These are phyloP conservation scores for Polydrusus pterygomalis DNA, from an alignment of 2,888 invertebrate genomes.

Conservation along the genomic window DNA sequence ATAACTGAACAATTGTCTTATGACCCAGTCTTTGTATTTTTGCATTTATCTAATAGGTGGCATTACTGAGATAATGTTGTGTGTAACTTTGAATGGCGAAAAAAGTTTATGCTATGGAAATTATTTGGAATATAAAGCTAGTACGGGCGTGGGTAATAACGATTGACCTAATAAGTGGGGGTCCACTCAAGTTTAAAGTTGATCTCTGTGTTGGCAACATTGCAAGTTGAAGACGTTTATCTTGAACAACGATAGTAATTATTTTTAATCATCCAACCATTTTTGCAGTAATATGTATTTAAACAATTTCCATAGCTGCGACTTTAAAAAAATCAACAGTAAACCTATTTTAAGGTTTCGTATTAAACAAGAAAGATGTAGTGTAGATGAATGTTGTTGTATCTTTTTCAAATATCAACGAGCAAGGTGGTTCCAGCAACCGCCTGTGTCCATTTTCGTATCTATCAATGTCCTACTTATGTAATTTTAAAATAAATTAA, in stretches of 20 bases:
- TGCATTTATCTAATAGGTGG: conserved; percentile 33
- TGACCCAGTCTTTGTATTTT: conserved; percentile 47
- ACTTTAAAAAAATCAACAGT: conserved; percentile 14
- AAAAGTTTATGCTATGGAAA: conserved; percentile 6
- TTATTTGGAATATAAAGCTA: not conserved
- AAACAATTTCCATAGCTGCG: conserved; percentile 4
- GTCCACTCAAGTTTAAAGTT: too few relatives aligned
- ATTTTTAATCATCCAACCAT: too few relatives aligned
- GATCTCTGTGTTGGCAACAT: too few relatives aligned
- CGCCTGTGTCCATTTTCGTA: conserved; percentile 60
- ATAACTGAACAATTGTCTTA: conserved; percentile 40
- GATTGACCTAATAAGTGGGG: too few relatives aligned
- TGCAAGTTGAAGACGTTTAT: too few relatives aligned
- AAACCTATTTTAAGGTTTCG: conserved; percentile 58
- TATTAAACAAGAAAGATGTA: conserved; percentile 60
- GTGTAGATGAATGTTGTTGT: conserved; percentile 69
- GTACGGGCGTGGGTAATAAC: too few relatives aligned
- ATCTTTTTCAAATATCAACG: conserved; percentile 66
- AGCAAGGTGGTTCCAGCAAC: conserved; percentile 55
- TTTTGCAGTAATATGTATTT: not conserved
- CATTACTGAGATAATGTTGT: conserved; percentile 37
- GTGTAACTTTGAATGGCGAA: conserved; percentile 48
- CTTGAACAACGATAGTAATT: too few relatives aligned
- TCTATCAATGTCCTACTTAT: conserved; percentile 55
- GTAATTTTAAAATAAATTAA: conserved; percentile 49